These are phyloP conservation scores for Pteromalus puparum DNA, from an alignment of 1,140 invertebrate species.

Conservation along the genomic window DNA sequence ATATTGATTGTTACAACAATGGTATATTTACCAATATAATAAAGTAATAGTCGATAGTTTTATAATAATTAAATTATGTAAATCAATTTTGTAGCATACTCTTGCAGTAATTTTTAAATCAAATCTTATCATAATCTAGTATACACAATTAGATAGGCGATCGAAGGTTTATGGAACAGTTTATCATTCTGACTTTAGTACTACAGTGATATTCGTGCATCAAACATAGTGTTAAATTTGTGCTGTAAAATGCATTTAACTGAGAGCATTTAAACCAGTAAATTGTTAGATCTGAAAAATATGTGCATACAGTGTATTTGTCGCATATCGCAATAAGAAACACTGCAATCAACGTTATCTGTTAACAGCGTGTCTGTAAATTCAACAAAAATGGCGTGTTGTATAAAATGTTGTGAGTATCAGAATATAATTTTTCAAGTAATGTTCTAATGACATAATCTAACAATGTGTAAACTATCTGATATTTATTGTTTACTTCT, in stretches of 20 bases:
- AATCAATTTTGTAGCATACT: neutral
- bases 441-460: neutral
- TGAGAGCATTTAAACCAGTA: neutral
- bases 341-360: neutral
- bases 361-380: too few species aligned
- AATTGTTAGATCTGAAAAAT: too few species aligned
- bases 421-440: neutral
- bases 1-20: too few species aligned
- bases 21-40: too few species aligned
- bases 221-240: too few species aligned
- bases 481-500: neutral
- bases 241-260: neutral
- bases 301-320: too few species aligned
- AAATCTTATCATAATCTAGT: constrained; percentile 40
- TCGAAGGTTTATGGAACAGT: neutral
- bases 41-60: too few species aligned
- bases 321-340: neutral
- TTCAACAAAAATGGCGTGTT: neutral
- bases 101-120: neutral
- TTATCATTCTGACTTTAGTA: neutral
- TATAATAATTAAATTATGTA: too few species aligned
- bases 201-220: neutral
- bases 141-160: constrained; percentile 18
- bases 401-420: neutral
- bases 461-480: neutral